phyloP scores from a whole-genome alignment of 37 sponge, comb jelly and placozoan genomes.

The Halisarca cf. caerulea region DNA sequence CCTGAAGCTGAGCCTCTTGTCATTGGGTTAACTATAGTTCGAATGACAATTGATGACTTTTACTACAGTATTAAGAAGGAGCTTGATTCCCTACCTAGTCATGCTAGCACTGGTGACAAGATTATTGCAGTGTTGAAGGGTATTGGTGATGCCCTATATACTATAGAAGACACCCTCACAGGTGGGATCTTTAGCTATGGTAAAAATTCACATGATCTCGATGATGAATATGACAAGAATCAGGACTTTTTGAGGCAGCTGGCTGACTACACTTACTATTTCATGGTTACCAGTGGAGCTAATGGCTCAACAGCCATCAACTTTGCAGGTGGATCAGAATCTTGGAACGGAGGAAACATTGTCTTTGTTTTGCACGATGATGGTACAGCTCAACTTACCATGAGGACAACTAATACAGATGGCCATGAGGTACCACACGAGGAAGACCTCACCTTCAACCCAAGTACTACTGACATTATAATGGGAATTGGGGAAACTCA shows the following conservation, averaged over 20 bases:
- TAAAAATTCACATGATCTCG: slow-evolving; percentile 8
- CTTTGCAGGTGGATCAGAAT: slow-evolving; percentile 27
- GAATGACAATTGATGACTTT: not conserved
- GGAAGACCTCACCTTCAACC: not conserved
- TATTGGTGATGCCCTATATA: slow-evolving; percentile 6
- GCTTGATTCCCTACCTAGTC: slow-evolving; percentile 14
- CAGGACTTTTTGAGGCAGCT: slow-evolving; percentile 17
- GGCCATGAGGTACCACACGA: not conserved
- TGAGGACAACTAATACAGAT: not conserved
- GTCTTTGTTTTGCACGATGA: slow-evolving; percentile 17
- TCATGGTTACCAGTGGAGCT: not conserved
- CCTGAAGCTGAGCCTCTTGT: no score
- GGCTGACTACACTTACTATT: slow-evolving; percentile 27
- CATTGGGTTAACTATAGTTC: no score
- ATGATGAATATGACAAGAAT: slow-evolving; percentile 6
- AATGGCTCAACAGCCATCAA: slow-evolving; percentile 9
- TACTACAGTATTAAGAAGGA: slow-evolving; percentile 28
- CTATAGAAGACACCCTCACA: not conserved
- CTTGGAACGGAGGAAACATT: slow-evolving; percentile 43
- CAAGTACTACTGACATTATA: not conserved
- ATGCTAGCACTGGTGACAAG: slow-evolving; percentile 26
- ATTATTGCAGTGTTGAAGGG: slow-evolving; percentile 21
- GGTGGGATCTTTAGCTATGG: slow-evolving; percentile 10
- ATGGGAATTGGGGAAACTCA: slow-evolving; percentile 3
- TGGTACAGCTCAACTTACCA: not conserved